A percentile compares a stretch with the other conserved stretches of the same genome.
These are phyloP conservation scores for Tautogolabrus adspersus DNA, from an alignment of 2,113 vertebrate genomes.

Conservation along the genomic window DNA sequence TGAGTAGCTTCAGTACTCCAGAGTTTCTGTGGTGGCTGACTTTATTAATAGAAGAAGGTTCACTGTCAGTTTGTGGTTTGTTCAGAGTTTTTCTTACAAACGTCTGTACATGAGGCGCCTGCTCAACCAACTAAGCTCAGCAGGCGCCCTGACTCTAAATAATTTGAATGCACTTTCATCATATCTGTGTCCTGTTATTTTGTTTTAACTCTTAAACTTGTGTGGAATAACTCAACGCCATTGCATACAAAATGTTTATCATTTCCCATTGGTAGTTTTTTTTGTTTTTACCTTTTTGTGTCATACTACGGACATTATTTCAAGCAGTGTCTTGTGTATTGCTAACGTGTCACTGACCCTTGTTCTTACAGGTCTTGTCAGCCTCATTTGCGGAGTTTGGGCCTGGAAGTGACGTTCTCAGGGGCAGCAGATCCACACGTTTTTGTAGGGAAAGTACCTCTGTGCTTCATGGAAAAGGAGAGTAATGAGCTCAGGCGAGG, in stretches of 20 bases:
- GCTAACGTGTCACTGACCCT: neutral
- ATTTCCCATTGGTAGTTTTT: neutral
- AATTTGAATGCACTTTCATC: no score
- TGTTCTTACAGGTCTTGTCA: conserved; percentile 86
- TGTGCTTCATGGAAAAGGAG: conserved; percentile 94
- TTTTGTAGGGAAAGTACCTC: conserved; percentile 89
- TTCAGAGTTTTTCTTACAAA: neutral
- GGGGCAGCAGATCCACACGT: conserved; percentile 76
- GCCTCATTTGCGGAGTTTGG: conserved; percentile 85
- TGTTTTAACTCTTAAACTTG: no score
- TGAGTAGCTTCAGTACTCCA: conserved; percentile 1
- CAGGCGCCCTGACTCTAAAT: no score
- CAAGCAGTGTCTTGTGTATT: neutral
- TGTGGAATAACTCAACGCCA: no score
- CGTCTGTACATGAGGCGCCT: no score
- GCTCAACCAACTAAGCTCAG: no score
- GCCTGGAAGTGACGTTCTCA: conserved; percentile 89
- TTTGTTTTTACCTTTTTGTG: neutral
- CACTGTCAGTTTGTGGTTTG: neutral
- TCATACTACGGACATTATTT: neutral
- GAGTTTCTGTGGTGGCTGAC: neutral
- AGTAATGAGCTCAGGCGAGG: conserved; percentile 90
- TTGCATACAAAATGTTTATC: neutral
- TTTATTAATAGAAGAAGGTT: neutral
- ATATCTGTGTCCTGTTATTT: neutral